These are phyloP conservation scores for Bos javanicus DNA, from an alignment of 2,113 vertebrate genomes.

Conservation along the genomic window DNA sequence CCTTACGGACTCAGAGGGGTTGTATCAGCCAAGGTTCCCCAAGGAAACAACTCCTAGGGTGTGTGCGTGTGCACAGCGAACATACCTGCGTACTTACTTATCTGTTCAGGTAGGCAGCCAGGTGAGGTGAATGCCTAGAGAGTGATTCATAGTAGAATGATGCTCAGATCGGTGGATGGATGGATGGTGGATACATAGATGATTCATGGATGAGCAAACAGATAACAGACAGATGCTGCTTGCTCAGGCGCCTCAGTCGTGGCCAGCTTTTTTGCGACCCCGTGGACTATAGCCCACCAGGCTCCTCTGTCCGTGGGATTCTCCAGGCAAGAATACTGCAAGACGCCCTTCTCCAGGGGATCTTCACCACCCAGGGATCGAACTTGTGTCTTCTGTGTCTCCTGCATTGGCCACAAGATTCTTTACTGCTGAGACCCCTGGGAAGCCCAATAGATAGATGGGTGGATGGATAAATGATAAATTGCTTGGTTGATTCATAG, in stretches of 20 bases:
- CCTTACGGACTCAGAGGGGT: neutral
- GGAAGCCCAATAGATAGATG: neutral
- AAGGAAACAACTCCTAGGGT: fast-evolving
- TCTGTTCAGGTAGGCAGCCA: neutral
- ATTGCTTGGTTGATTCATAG: fast-evolving
- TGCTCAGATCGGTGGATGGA: fast-evolving
- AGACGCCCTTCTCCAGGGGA: fast-evolving
- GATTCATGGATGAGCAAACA: fast-evolving
- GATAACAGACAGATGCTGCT: neutral
- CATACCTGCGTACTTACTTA: fast-evolving
- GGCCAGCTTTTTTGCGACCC: neutral
- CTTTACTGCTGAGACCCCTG: neutral
- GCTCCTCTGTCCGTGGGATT: neutral
- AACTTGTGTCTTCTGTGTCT: neutral
- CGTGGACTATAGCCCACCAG: fast-evolving
- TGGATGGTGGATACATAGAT: fast-evolving
- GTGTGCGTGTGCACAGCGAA: fast-evolving
- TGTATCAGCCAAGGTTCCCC: fast-evolving
- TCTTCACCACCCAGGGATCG: neutral
- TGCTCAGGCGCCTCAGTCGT: fast-evolving
- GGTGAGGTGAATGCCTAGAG: neutral
- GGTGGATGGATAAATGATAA: neutral
- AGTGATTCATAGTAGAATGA: fast-evolving
- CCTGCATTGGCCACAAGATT: neutral
- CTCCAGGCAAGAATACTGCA: neutral